Conservation (phyloP, 2,797 vertebrate species). For the Sciurus carolinensis region DNA sequence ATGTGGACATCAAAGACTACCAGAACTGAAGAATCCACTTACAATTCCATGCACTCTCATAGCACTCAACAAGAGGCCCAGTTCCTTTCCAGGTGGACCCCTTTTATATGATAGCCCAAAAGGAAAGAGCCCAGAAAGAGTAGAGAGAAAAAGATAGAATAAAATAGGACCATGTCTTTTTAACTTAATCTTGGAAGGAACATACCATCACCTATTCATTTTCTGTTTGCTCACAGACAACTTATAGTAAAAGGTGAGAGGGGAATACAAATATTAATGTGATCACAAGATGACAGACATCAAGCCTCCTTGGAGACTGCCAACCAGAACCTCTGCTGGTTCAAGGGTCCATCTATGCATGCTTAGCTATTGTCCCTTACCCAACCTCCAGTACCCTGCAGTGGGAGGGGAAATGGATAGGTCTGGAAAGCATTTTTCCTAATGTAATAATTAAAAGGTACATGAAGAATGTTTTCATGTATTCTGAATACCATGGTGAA, state of each 20-base stretch:
- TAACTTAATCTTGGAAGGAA: background rate
- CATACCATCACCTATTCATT: background rate
- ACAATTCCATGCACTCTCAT: background rate
- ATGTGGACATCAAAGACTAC: background rate
- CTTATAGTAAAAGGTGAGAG: background rate
- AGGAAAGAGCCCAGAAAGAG: background rate
- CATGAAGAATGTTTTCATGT: background rate
- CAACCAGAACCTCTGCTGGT: background rate
- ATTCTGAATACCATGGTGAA: background rate
- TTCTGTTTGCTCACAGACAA: background rate
- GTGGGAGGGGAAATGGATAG: background rate
- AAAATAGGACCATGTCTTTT: too few relatives aligned
- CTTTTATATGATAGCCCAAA: background rate
- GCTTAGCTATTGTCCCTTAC: background rate
- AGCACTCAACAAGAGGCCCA: background rate
- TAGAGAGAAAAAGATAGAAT: rapidly evolving
- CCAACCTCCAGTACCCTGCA: background rate
- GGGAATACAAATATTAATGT: background rate
- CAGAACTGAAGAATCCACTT: background rate
- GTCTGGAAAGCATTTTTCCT: background rate
- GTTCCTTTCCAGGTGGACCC: background rate
- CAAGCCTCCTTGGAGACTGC: too few relatives aligned
- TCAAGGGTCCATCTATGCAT: background rate
- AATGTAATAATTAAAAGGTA: background rate
- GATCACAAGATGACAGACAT: background rate